phyloP scores from a whole-genome alignment of 2,888 invertebrate genomes.

The Agonopterix arenella region DNA sequence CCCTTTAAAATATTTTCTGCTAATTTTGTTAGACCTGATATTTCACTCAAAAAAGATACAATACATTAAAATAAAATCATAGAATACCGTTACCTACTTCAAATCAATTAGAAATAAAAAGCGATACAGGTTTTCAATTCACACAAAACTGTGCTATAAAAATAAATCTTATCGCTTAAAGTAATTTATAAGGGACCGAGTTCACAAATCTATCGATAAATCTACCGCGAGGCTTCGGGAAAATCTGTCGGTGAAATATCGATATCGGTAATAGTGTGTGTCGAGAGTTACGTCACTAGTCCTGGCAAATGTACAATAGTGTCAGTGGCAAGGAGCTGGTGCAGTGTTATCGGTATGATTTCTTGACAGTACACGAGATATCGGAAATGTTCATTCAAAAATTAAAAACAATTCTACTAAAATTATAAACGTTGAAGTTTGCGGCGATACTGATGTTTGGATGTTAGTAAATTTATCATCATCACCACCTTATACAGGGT shows the following conservation, averaged over 20 bases:
- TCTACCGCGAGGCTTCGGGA: neutral
- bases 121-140: constrained; percentile 8
- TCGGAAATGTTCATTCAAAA: no score
- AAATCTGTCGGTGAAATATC: constrained; percentile 12
- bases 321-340: constrained; percentile 22
- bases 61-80: no score
- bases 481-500: no score
- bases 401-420: no score
- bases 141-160: constrained; percentile 3
- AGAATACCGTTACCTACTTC: no score
- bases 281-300: constrained; percentile 18
- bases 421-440: no score
- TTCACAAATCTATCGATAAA: neutral
- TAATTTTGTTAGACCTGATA: no score
- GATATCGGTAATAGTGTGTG: constrained; percentile 8
- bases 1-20: no score
- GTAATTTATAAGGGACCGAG: constrained; percentile 2
- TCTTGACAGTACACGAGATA: no score
- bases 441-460: no score
- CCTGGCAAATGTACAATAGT: constrained; percentile 22
- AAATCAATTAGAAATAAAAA: neutral
- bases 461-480: no score
- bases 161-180: constrained; percentile 3
- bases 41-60: no score
- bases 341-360: neutral